Conservation (phyloP, 1,140 invertebrate genomes). For the Sogatella furcifera region DNA sequence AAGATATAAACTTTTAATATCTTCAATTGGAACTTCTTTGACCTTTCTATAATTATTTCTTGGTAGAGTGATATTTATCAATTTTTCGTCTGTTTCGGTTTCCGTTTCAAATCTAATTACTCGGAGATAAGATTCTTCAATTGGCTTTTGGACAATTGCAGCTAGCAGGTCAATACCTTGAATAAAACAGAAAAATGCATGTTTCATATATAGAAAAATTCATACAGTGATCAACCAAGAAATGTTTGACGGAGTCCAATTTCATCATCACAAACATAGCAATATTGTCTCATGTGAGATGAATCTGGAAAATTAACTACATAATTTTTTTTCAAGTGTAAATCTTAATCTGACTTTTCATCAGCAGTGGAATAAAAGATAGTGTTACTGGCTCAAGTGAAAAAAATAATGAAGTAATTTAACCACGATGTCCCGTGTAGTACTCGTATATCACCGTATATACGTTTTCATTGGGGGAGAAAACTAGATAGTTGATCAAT, state of each 20-base stretch:
- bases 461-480: too few relatives aligned
- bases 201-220: neutral
- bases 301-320: too few relatives aligned
- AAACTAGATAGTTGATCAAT: too few relatives aligned
- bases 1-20: too few relatives aligned
- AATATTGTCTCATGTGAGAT: too few relatives aligned
- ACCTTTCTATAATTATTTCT: neutral
- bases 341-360: too few relatives aligned
- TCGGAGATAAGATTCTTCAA: constrained; percentile 23
- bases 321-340: too few relatives aligned
- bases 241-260: neutral
- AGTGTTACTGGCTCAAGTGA: neutral
- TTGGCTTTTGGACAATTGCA: constrained; percentile 21
- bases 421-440: too few relatives aligned
- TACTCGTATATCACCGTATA: too few relatives aligned
- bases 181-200: constrained; percentile 3
- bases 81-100: constrained; percentile 19
- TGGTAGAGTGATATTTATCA: constrained; percentile 15
- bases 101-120: constrained; percentile 23
- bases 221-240: neutral
- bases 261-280: neutral
- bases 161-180: constrained; percentile 18
- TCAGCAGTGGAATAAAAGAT: neutral
- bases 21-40: too few relatives aligned
- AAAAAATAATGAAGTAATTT: too few relatives aligned